Percentiles rank a stretch among this genome's conserved stretches.
Evolutionary conservation across 2,888 invertebrate species (phyloP).

Genomic region (Lithodes maja): DNA sequence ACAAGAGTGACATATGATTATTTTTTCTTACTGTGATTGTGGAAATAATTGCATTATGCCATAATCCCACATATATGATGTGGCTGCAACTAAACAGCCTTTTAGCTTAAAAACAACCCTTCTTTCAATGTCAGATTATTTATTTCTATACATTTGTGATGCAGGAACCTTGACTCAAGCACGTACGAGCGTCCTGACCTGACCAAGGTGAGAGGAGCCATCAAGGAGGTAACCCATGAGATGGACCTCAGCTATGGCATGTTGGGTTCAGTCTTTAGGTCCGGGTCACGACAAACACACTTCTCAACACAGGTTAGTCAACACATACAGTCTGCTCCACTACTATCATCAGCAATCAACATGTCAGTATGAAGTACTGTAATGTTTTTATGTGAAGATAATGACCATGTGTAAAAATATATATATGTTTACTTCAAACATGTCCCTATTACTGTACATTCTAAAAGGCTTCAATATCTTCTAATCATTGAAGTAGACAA

Average conservation of each 20-base stretch:
- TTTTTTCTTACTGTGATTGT: neutral
- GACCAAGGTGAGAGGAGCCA: conserved; percentile 87
- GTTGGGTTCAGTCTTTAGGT: conserved; percentile 96
- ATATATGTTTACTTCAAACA: no score
- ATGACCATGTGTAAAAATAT: no score
- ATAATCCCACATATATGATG: no score
- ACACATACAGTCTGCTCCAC: no score
- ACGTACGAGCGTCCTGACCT: conserved; percentile 96
- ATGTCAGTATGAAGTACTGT: no score
- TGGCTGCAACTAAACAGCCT: no score
- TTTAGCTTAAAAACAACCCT: neutral
- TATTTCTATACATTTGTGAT: conserved; percentile 70
- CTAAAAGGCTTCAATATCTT: no score
- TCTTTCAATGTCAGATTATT: neutral
- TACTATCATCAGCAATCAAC: no score
- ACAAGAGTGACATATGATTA: no score
- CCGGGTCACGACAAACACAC: conserved; percentile 98
- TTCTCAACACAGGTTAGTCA: conserved; percentile 91
- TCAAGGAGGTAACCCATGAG: conserved; percentile 96
- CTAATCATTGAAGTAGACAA: no score
- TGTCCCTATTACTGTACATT: no score
- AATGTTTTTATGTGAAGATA: no score
- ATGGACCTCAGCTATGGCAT: conserved; percentile 99
- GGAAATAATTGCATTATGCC: neutral
- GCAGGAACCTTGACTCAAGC: conserved; percentile 95